Evolutionary conservation across 2,888 invertebrate species (phyloP).

Genomic region (Acanthosoma haemorrhoidale): DNA sequence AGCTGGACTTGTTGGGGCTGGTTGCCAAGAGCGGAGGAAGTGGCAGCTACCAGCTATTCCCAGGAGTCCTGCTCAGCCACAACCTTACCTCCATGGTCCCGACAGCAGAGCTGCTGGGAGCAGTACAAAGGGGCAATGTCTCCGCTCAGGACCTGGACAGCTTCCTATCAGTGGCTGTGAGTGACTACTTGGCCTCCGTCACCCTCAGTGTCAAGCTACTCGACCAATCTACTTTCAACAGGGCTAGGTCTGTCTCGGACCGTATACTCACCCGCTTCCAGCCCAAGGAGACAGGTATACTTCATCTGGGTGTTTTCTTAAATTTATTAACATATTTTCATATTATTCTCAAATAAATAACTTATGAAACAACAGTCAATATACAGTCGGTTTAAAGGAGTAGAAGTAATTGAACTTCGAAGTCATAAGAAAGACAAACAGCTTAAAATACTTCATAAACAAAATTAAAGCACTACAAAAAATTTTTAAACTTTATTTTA

Average conservation of each 20-base stretch:
- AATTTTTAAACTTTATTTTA: no score
- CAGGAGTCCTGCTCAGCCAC: slow-evolving; percentile 56
- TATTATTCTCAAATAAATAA: no score
- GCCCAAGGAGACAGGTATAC: slow-evolving; percentile 35
- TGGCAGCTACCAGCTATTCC: slow-evolving; percentile 62
- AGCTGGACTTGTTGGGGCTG: slow-evolving; percentile 69
- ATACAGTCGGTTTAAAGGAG: no score
- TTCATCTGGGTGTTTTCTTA: no score
- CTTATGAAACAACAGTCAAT: no score
- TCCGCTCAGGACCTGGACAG: slow-evolving; percentile 29
- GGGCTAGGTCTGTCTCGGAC: slow-evolving; percentile 38
- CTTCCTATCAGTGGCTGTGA: slow-evolving; percentile 37
- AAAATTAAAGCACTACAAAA: no score
- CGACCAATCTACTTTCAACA: slow-evolving; percentile 39
- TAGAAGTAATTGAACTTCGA: no score
- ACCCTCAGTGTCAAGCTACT: slow-evolving; percentile 42
- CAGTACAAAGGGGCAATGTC: neutral
- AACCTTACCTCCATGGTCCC: slow-evolving; percentile 22
- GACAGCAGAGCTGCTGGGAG: slow-evolving; percentile 9
- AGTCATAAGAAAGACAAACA: no score
- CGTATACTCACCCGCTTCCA: slow-evolving; percentile 34
- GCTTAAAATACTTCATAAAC: no score
- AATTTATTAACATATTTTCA: no score
- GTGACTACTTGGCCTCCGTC: slow-evolving; percentile 41
- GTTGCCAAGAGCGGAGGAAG: slow-evolving; percentile 68